These are phyloP conservation scores for Mastomys natalensis DNA, from an alignment of 2,113 vertebrate genomes.

Conservation along the genomic window DNA sequence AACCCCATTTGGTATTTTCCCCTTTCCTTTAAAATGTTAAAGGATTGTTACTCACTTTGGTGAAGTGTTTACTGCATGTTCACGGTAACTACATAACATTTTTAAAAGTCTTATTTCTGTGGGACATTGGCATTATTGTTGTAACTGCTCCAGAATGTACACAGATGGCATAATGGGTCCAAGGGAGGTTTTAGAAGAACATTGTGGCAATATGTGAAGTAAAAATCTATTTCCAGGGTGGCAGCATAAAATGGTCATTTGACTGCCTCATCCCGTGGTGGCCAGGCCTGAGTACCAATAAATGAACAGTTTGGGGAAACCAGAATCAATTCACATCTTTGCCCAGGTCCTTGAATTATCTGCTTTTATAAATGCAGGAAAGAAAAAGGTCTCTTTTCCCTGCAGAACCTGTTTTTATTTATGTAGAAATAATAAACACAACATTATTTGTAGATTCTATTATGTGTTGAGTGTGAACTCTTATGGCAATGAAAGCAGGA, in stretches of 20 bases:
- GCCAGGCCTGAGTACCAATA: conserved; percentile 65
- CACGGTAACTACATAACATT: conserved; percentile 74
- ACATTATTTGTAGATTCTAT: neutral
- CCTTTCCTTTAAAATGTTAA: conserved; percentile 75
- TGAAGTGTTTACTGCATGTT: conserved; percentile 77
- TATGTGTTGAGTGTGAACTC: neutral
- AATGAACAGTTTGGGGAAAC: conserved; percentile 64
- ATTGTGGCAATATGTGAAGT: conserved; percentile 68
- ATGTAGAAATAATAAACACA: conserved; percentile 39
- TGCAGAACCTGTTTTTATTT: conserved; percentile 46
- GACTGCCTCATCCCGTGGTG: conserved; percentile 44
- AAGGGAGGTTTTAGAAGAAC: conserved; percentile 68
- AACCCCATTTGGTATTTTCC: conserved; percentile 80
- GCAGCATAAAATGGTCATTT: conserved; percentile 66
- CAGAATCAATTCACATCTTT: conserved; percentile 61
- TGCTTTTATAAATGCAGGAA: conserved; percentile 50
- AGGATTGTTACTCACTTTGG: conserved; percentile 77
- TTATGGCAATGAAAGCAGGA: neutral
- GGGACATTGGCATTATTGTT: conserved; percentile 72
- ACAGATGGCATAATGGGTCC: conserved; percentile 79
- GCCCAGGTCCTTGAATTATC: conserved; percentile 33
- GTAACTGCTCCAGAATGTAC: conserved; percentile 74
- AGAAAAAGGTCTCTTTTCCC: conserved; percentile 36
- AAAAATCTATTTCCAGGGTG: conserved; percentile 73
- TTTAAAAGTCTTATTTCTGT: conserved; percentile 76